phyloP scores from a whole-genome alignment of 2,797 vertebrate genomes.

The Arrhamphus sclerolepis region DNA sequence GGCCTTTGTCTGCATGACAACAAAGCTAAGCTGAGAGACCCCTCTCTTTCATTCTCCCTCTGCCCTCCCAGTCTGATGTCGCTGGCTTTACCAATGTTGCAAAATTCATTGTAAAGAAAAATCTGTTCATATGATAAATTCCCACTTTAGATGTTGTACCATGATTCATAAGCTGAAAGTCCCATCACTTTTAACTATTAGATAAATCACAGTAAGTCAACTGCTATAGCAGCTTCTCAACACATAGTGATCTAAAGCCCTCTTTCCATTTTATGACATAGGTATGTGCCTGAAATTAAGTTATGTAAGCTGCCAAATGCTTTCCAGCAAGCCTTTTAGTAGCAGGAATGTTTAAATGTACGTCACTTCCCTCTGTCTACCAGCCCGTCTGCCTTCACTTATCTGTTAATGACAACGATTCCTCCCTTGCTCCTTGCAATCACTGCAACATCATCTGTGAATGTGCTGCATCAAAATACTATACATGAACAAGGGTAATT shows the following conservation, averaged over 20 bases:
- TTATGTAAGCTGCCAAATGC: conserved; percentile 37
- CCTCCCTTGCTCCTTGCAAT: no score
- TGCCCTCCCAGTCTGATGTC: not conserved
- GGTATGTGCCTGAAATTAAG: conserved; percentile 19
- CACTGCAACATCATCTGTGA: not conserved
- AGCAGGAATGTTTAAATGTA: conserved; percentile 43
- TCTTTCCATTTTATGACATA: conserved; percentile 38
- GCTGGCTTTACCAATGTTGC: no score
- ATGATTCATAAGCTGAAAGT: not conserved
- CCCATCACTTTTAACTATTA: not conserved
- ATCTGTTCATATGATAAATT: no score
- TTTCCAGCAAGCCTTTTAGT: conserved; percentile 34
- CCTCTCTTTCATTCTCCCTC: not conserved
- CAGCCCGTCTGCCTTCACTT: conserved; percentile 24
- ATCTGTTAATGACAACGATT: no score
- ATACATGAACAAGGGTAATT: not conserved
- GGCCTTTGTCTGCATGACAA: conserved; percentile 22
- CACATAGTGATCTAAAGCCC: conserved; percentile 54
- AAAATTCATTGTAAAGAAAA: not conserved
- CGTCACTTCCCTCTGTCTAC: conserved; percentile 18
- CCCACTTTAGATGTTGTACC: no score
- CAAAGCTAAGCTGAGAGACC: conserved; percentile 25
- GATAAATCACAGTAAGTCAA: not conserved
- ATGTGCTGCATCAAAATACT: no score
- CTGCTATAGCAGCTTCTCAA: conserved; percentile 23